Base-by-base conservation (phyloP, 2,888 invertebrate genomes). In the Euplexia lucipara region DNA sequence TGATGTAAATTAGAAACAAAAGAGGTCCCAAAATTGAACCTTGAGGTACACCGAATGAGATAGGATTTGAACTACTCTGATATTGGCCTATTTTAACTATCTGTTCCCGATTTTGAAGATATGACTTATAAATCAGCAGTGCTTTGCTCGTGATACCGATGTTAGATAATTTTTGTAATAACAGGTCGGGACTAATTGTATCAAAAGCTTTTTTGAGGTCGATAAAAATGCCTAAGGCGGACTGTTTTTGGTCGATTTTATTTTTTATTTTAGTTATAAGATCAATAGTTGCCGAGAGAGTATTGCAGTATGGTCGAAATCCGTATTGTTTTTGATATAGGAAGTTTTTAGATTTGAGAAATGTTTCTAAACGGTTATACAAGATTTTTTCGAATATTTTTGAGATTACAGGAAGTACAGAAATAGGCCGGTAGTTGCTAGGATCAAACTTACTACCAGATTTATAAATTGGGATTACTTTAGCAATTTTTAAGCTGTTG, bases 21-120 rank as follows among this genome's bases (percentile, higher is more conserved):
- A 53, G 12, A 16, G 30, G n/a, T n/a, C n/a, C n/a, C n/a, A n/a
- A n/a, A n/a, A n/a, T 7, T 14, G 14, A 53, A 8, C 26, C 41
- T 30, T 53, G 32, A 18, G 41, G 41, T 18, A 53, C 53, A 53
- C 41, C 53, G 14, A 53, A 41, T 18, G 12, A 30, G 5, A 32
- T 18, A 41, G 10, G 3, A 10, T 41, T 18, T 41, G 41, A 41
- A 30, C 41, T 14, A 18, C 18, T 53, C 4, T 32, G 10, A 14
- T 12, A 9, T 20, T 51, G 14, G 10, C 47, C 47, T 32, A 32
- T 47, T 32, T 47, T 47, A 6, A 47, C 47, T 18, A 47, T 18
- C 16, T 47, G 47, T 6, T 47, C 32, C 10, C 16, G 16, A 45
- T 45, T 45, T n/a, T n/a, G 6, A 26, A 32, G 16, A 32, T 16